phyloP scores from a whole-genome alignment of 1,140 invertebrate genomes.

The Drosophila azteca region DNA sequence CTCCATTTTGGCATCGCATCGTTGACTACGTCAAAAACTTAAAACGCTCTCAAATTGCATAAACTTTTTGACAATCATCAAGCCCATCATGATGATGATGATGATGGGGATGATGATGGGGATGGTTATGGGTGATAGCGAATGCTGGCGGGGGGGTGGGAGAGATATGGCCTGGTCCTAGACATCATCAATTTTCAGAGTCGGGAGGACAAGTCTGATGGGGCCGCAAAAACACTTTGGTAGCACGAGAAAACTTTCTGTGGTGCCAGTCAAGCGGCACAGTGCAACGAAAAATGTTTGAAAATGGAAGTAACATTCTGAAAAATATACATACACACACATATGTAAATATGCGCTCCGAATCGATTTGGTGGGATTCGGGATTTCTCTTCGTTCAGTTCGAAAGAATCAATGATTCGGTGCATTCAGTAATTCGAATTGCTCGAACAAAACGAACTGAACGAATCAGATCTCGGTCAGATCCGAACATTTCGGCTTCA shows the following conservation, averaged over 20 bases:
- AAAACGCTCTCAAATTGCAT: conserved; percentile 52
- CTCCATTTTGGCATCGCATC: conserved; percentile 49
- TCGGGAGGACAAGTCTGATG: conserved; percentile 6
- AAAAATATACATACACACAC: no score
- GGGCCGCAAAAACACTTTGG: conserved; percentile 64
- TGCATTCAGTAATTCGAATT: no score
- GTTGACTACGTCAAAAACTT: conserved; percentile 41
- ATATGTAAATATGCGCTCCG: no score
- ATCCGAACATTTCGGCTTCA: no score
- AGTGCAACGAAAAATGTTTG: conserved; percentile 26
- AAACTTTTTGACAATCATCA: conserved; percentile 52
- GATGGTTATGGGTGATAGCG: not conserved
- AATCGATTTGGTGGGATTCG: no score
- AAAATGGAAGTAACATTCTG: not conserved
- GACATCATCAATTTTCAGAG: conserved; percentile 66
- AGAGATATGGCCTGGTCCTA: conserved; percentile 41
- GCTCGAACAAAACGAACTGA: no score
- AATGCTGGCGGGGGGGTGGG: conserved; percentile 12
- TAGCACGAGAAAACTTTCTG: conserved; percentile 59
- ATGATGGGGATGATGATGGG: conserved; percentile 9
- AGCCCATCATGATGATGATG: conserved; percentile 28
- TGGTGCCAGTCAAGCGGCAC: conserved; percentile 29
- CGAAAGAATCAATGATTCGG: no score
- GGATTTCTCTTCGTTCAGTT: no score
- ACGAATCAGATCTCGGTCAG: no score